phyloP scores from a whole-genome alignment of 2,797 vertebrate species.

The Rhinogobio ventralis region DNA sequence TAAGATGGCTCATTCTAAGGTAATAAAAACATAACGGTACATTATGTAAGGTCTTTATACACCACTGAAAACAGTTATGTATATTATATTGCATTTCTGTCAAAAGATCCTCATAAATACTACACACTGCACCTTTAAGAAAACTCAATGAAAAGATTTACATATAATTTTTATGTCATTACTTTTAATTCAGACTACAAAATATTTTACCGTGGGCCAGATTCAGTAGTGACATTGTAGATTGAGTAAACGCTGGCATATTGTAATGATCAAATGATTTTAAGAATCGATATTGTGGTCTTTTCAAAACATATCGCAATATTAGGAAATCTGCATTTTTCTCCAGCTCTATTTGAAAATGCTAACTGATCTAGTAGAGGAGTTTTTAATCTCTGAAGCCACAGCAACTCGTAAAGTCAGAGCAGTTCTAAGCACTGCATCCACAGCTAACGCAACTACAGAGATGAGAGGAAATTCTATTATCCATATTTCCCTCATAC shows the following conservation, averaged over 20 bases:
- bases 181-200: background rate
- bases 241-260: background rate
- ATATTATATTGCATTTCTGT: too few species aligned
- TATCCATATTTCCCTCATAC: slow-evolving; percentile 44
- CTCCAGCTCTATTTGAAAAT: background rate
- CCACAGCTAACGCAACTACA: slow-evolving; percentile 6
- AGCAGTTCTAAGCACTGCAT: slow-evolving; percentile 4
- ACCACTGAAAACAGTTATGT: too few species aligned
- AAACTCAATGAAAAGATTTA: too few species aligned
- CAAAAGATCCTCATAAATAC: too few species aligned
- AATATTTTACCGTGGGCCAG: background rate
- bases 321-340: background rate
- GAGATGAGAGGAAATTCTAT: slow-evolving; percentile 37
- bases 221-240: background rate
- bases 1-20: too few species aligned
- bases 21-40: too few species aligned
- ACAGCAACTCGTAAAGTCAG: slow-evolving; percentile 8
- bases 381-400: slow-evolving; percentile 37
- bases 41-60: too few species aligned
- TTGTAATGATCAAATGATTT: background rate
- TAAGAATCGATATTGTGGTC: background rate
- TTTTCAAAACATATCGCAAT: background rate
- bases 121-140: background rate
- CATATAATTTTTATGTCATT: background rate
- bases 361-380: slow-evolving; percentile 15